These are phyloP conservation scores for Acleris holmiana DNA, from an alignment of 2,888 invertebrate species.

Conservation along the genomic window DNA sequence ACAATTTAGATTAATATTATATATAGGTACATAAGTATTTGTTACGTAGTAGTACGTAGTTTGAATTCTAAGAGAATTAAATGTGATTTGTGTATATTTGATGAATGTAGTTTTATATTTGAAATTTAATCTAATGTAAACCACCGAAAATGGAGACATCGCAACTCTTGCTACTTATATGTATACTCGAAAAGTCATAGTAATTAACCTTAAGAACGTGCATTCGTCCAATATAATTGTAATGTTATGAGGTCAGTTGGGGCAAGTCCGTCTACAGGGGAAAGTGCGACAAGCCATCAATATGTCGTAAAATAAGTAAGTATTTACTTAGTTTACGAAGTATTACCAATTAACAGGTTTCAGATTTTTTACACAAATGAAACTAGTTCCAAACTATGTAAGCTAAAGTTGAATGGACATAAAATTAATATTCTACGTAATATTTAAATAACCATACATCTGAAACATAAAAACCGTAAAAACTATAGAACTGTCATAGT, in stretches of 20 bases:
- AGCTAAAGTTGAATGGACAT: too few relatives aligned
- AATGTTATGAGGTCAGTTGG: background rate
- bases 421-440: too few relatives aligned
- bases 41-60: constrained; percentile 23
- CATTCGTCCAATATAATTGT: background rate
- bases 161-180: background rate
- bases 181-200: background rate
- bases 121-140: background rate
- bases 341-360: too few relatives aligned
- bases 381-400: too few relatives aligned
- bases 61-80: constrained; percentile 23
- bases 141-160: background rate
- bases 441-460: too few relatives aligned
- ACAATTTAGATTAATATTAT: constrained; percentile 30
- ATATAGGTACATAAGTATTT: constrained; percentile 14
- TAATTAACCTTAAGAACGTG: background rate
- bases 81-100: constrained; percentile 5
- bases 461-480: too few relatives aligned
- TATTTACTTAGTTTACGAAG: too few relatives aligned
- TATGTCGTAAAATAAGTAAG: too few relatives aligned
- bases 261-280: too few relatives aligned
- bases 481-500: too few relatives aligned
- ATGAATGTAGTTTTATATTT: background rate
- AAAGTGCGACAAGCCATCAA: too few relatives aligned
- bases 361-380: too few relatives aligned